Conservation (phyloP, 1,140 invertebrate species). For the Helicoverpa armigera region DNA sequence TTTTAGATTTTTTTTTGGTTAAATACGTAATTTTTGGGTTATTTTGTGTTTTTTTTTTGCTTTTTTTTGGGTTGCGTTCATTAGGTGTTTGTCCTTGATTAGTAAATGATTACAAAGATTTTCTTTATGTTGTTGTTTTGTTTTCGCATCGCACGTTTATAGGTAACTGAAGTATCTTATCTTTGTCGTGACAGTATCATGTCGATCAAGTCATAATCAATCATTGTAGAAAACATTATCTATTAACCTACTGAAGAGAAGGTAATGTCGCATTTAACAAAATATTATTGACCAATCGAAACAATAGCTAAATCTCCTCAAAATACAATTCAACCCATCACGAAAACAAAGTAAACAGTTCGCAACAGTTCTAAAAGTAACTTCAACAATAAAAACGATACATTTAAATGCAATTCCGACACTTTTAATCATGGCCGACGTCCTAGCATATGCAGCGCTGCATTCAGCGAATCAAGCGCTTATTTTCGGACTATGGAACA, state of each 20-base stretch:
- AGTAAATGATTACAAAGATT: not conserved
- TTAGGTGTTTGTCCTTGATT: not conserved
- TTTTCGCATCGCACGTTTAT: too few relatives aligned
- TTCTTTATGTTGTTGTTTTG: not conserved
- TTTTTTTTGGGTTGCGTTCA: not conserved
- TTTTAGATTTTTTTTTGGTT: slow-evolving; percentile 28
- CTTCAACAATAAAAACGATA: not conserved
- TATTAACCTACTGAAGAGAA: too few relatives aligned
- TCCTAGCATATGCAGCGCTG: slow-evolving; percentile 62
- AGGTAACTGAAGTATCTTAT: too few relatives aligned
- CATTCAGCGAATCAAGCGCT: slow-evolving; percentile 54
- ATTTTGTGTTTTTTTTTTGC: not conserved
- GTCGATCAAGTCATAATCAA: too few relatives aligned
- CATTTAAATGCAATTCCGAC: slow-evolving; percentile 14
- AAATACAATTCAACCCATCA: not conserved
- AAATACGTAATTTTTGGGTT: slow-evolving; percentile 22
- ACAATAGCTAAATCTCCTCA: not conserved
- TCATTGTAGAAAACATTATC: too few relatives aligned
- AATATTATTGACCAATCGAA: too few relatives aligned
- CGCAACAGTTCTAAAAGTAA: slow-evolving; percentile 1
- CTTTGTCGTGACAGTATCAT: too few relatives aligned
- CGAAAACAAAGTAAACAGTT: not conserved
- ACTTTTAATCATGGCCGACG: slow-evolving; percentile 55
- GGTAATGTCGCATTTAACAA: too few relatives aligned
- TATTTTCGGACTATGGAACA: slow-evolving; percentile 78